Evolutionary conservation across 2,113 vertebrate genomes (phyloP).

Genomic region (Eolophus roseicapilla): DNA sequence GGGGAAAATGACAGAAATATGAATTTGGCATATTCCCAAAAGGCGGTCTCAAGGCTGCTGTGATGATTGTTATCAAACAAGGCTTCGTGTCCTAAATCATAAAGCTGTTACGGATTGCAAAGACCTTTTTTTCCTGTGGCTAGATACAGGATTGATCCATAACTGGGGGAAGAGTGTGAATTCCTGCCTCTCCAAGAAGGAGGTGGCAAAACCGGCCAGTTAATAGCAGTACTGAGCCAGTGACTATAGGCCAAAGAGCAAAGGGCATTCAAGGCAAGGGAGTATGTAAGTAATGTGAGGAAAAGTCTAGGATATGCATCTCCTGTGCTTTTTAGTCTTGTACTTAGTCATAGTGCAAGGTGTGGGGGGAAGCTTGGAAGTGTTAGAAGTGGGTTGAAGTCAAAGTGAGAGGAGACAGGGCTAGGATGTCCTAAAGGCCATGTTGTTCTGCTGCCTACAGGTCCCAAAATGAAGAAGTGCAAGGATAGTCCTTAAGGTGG

Average conservation of each 20-base stretch:
- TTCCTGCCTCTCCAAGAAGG: background rate
- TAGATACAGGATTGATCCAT: background rate
- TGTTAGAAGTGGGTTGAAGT: background rate
- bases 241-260: background rate
- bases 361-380: background rate
- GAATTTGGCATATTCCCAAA: background rate
- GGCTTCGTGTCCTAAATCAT: background rate
- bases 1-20: constrained; percentile 6
- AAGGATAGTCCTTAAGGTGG: background rate
- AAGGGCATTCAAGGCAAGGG: background rate
- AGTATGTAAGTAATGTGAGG: background rate
- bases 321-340: background rate
- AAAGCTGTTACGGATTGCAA: background rate
- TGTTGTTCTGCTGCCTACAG: background rate
- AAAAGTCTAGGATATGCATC: background rate
- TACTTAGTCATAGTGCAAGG: background rate
- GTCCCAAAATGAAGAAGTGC: background rate
- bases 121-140: background rate
- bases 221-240: background rate
- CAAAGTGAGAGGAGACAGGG: background rate
- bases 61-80: background rate
- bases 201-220: background rate
- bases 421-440: too few species aligned
- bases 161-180: background rate
- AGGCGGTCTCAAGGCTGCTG: background rate